Evolutionary conservation across 1,140 invertebrate species (phyloP).

Genomic region (Dendrolimus kikuchii): DNA sequence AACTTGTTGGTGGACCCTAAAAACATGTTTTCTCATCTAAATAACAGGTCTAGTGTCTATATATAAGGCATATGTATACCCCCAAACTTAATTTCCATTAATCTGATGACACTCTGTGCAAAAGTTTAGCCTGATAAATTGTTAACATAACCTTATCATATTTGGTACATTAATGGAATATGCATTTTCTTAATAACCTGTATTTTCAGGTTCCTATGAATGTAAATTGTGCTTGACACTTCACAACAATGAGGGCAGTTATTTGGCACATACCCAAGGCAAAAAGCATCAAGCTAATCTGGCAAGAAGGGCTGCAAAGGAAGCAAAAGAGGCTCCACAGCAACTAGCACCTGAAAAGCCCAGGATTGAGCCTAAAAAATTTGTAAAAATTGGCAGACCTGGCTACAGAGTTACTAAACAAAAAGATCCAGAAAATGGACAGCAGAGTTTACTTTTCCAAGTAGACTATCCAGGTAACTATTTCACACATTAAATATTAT

Average conservation of each 20-base stretch:
- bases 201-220: slow-evolving; percentile 91
- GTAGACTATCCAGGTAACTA: slow-evolving; percentile 91
- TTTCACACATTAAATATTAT: not conserved
- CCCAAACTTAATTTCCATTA: no score
- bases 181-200: not conserved
- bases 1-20: no score
- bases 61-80: no score
- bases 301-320: slow-evolving; percentile 97
- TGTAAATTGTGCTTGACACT: slow-evolving; percentile 99
- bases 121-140: no score
- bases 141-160: no score
- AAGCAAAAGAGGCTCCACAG: slow-evolving; percentile 96
- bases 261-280: slow-evolving; percentile 99
- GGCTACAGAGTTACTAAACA: slow-evolving; percentile 99
- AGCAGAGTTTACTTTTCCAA: slow-evolving; percentile 98
- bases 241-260: slow-evolving; percentile 99
- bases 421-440: slow-evolving; percentile 93
- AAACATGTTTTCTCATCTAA: no score
- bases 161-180: no score
- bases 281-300: slow-evolving; percentile 99
- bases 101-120: no score
- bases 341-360: slow-evolving; percentile 94
- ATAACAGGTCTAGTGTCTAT: no score
- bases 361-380: slow-evolving; percentile 97
- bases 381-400: slow-evolving; percentile 99